A percentile compares a stretch with the other conserved stretches of the same genome.
Conservation (phyloP, 2,797 vertebrate species). For the Poecilia picta region DNA sequence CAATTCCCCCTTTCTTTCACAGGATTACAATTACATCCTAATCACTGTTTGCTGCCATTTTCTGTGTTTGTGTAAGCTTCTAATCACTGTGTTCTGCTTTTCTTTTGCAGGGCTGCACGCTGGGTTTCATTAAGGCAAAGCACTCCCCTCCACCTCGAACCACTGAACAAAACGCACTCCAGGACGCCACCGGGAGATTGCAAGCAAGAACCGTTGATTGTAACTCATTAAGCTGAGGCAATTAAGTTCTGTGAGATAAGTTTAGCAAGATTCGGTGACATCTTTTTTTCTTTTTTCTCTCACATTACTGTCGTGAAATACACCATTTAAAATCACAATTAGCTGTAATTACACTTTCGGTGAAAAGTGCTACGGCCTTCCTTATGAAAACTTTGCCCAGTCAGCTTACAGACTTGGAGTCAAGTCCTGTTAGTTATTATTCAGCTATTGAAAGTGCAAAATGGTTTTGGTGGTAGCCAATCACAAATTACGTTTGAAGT, state of each 20-base stretch:
- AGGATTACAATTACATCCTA: slow-evolving; percentile 72
- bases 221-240: slow-evolving; percentile 66
- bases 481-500: background rate
- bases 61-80: slow-evolving; percentile 69
- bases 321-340: slow-evolving; percentile 59
- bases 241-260: slow-evolving; percentile 68
- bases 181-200: slow-evolving; percentile 58
- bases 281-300: slow-evolving; percentile 20
- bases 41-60: slow-evolving; percentile 72
- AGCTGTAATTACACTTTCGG: slow-evolving; percentile 48
- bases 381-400: slow-evolving; percentile 27
- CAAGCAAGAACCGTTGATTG: slow-evolving; percentile 68
- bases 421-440: background rate
- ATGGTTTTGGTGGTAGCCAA: slow-evolving; percentile 24
- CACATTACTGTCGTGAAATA: slow-evolving; percentile 41
- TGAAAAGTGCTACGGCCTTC: slow-evolving; percentile 44
- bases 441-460: background rate
- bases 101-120: slow-evolving; percentile 62
- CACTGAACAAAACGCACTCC: slow-evolving; percentile 53
- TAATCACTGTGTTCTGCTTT: slow-evolving; percentile 75
- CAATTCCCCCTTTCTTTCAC: slow-evolving; percentile 46
- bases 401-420: slow-evolving; percentile 22
- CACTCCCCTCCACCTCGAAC: slow-evolving; percentile 58
- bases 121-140: slow-evolving; percentile 75
- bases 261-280: slow-evolving; percentile 57